Conservation (phyloP, 2,797 vertebrate genomes). For the Tapera naevia region DNA sequence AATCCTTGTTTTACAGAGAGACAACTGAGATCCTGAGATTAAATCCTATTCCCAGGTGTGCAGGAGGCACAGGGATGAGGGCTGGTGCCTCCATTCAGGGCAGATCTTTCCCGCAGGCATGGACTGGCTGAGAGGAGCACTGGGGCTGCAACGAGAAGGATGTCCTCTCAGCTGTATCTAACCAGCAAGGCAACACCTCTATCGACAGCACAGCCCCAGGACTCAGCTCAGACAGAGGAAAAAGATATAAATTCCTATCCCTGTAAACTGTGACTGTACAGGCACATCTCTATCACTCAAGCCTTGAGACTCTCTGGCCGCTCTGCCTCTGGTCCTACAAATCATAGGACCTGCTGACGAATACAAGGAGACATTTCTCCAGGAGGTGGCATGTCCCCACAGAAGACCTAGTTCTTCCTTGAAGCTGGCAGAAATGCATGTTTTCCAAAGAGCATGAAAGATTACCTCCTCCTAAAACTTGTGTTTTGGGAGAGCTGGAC, state of each 20-base stretch:
- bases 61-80: neutral
- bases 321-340: neutral
- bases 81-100: neutral
- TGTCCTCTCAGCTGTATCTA: neutral
- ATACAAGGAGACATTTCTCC: neutral
- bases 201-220: neutral
- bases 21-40: accelerated
- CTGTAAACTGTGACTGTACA: neutral
- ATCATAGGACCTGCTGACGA: neutral
- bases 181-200: neutral
- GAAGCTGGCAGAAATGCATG: neutral
- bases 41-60: accelerated
- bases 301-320: neutral
- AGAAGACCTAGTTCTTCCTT: neutral
- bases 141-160: neutral
- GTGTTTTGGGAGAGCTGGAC: conserved; percentile 15
- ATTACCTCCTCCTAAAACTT: conserved; percentile 25
- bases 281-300: neutral
- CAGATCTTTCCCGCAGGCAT: neutral
- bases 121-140: accelerated
- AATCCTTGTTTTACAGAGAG: neutral
- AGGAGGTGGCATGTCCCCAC: neutral
- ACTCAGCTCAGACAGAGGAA: neutral
- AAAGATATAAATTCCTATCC: neutral
- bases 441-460: neutral